Evolutionary conservation across 2,888 invertebrate genomes (phyloP), one percentile per base, ranked within the genome.

Genomic region (Leptinotarsa tumamoca): DNA sequence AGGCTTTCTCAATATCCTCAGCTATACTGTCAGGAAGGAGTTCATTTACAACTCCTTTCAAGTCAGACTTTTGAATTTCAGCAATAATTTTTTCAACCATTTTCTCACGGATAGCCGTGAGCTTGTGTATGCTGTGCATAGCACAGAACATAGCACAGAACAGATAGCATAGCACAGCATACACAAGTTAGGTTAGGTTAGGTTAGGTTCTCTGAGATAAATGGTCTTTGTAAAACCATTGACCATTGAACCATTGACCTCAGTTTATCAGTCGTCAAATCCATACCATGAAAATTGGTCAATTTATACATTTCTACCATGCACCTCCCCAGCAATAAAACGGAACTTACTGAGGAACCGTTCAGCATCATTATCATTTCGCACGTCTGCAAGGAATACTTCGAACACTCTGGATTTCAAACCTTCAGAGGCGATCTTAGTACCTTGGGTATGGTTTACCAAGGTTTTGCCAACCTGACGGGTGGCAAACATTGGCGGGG

Each of bases 231-330:
- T 21, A 21, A 21, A 21, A 21, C 21, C 21, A n/a, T n/a, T n/a
- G n/a, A n/a, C n/a, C n/a, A n/a, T n/a, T n/a, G n/a, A n/a, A n/a
- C n/a, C n/a, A n/a, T n/a, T 21, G 51, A 51, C 17, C 51, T 58
- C 23, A 58, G 21, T 23, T 58, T 58, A 89, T 99, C 99, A 76
- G 98, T 98, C 83, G 99, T 99, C 87, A 99, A 92, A 88, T 98
- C 97, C 99, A 99, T 99, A 17, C 99, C 99, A 86, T 99, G 98
- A 93, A 99, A 99, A 89, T 99, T 99, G 86, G 98, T 98, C 80
- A 99, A 21, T 21, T 21, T 1, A 92, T 61, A 99, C 98, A 90
- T 97, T 96, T 83, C 95, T 93, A 18, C 88, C 88, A 21, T 99
- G 98, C 1, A 99, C 98, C 90, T 99, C 99, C 89, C 99, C 99